A percentile compares a stretch with the other conserved stretches of the same genome.
Conservation (phyloP, 2,888 invertebrate species). For the Oeneis ivallda region DNA sequence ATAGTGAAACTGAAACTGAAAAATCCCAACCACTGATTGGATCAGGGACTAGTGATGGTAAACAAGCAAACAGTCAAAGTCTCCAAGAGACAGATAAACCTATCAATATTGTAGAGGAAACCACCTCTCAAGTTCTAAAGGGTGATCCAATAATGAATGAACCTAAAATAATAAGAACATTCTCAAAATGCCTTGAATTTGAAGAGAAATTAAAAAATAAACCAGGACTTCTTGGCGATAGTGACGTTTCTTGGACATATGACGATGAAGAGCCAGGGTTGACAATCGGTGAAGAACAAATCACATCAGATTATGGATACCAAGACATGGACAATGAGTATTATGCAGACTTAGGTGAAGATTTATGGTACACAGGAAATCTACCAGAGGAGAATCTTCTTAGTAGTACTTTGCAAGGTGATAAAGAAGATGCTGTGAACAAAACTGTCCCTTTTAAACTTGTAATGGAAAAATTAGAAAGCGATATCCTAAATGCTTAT, state of each 20-base stretch:
- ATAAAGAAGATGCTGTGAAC: constrained; percentile 25
- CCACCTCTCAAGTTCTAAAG: background rate
- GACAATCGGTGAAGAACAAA: background rate
- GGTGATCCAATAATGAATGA: constrained; percentile 15
- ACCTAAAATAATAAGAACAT: constrained; percentile 53
- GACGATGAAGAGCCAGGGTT: background rate
- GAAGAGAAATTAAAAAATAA: constrained; percentile 46
- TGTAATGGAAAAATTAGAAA: constrained; percentile 44
- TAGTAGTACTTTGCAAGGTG: background rate
- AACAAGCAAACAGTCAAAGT: constrained; percentile 13
- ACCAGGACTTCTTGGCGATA: constrained; percentile 1
- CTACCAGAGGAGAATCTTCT: constrained; percentile 22
- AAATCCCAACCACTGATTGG: background rate
- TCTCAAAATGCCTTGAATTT: constrained; percentile 48
- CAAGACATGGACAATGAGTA: constrained; percentile 29
- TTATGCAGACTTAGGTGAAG: constrained; percentile 7
- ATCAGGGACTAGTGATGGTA: background rate
- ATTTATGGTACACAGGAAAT: constrained; percentile 2
- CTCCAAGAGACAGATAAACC: background rate
- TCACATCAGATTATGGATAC: constrained; percentile 23
- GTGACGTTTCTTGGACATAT: background rate
- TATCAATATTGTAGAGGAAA: background rate
- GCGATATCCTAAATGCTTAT: constrained; percentile 48
- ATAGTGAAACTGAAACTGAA: constrained; percentile 10
- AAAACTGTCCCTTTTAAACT: constrained; percentile 42